A percentile compares a stretch with the other conserved stretches of the same genome.
Conservation (phyloP, 2,797 vertebrate genomes). For the Sphenodon punctatus region DNA sequence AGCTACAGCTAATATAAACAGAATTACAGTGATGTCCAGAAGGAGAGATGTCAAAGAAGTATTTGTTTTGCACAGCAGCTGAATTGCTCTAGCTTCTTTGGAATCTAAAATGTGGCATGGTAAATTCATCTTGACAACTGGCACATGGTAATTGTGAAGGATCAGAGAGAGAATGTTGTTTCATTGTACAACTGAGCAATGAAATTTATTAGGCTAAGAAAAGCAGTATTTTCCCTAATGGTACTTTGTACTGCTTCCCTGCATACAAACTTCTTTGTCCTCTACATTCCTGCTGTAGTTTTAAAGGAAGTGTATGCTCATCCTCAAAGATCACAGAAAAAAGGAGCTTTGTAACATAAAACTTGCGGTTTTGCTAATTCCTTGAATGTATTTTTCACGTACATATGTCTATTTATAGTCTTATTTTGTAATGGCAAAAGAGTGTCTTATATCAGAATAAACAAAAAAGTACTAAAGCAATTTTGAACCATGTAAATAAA, state of each 20-base stretch:
- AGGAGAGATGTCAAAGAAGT: neutral
- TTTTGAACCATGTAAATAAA: neutral
- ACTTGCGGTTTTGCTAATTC: neutral
- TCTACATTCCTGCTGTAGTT: too few relatives aligned
- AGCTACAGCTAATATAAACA: neutral
- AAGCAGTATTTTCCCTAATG: neutral
- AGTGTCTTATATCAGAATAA: rapidly evolving
- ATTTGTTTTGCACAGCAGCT: neutral
- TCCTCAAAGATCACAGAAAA: neutral
- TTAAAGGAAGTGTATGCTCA: neutral
- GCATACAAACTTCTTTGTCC: too few relatives aligned
- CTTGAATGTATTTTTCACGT: neutral
- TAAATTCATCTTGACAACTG: too few relatives aligned
- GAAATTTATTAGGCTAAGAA: constrained; percentile 8
- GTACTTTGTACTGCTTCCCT: neutral
- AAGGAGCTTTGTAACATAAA: neutral
- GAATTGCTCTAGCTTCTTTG: too few relatives aligned
- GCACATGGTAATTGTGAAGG: too few relatives aligned
- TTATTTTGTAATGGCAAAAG: neutral
- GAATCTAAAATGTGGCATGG: too few relatives aligned
- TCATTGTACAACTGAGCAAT: neutral
- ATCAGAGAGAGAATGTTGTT: neutral
- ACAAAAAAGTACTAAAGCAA: neutral
- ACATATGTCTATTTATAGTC: neutral
- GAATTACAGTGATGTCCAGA: too few relatives aligned